Conservation (phyloP, 1,140 invertebrate species). For the Atta texana region DNA sequence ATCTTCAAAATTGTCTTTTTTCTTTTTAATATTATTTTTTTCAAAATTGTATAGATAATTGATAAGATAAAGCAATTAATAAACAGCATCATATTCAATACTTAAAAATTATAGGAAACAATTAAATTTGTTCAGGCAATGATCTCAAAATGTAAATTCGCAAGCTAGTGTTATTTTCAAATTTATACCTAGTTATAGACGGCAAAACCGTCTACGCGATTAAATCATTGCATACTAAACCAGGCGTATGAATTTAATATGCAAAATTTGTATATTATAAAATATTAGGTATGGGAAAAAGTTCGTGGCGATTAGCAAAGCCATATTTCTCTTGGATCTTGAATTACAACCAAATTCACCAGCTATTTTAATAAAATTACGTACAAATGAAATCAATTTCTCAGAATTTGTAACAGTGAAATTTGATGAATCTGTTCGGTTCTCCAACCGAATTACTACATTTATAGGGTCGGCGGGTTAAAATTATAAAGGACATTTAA, state of each 20-base stretch:
- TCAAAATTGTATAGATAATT: too few species aligned
- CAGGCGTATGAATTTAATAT: background rate
- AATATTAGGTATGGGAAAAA: too few species aligned
- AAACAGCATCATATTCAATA: too few species aligned
- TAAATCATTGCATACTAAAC: background rate
- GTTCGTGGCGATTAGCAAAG: background rate
- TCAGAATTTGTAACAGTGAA: background rate
- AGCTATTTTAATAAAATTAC: background rate
- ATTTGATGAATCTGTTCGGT: background rate
- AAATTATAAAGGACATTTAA: slow-evolving; percentile 14
- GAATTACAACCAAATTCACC: background rate
- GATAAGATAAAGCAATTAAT: too few species aligned
- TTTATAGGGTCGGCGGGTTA: background rate
- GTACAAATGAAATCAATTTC: slow-evolving; percentile 11
- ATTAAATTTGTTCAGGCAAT: too few species aligned
- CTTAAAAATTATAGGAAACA: too few species aligned
- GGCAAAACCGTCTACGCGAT: background rate
- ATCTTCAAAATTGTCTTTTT: too few species aligned
- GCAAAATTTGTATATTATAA: background rate
- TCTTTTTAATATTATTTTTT: too few species aligned
- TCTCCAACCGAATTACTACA: background rate
- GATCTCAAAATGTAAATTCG: too few species aligned
- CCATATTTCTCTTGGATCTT: background rate
- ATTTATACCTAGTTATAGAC: too few species aligned
- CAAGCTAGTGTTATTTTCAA: too few species aligned